Evolutionary conservation across 2,113 vertebrate genomes (phyloP), one percentile per base, ranked within the genome.

Genomic region (Rhombomys opimus): DNA sequence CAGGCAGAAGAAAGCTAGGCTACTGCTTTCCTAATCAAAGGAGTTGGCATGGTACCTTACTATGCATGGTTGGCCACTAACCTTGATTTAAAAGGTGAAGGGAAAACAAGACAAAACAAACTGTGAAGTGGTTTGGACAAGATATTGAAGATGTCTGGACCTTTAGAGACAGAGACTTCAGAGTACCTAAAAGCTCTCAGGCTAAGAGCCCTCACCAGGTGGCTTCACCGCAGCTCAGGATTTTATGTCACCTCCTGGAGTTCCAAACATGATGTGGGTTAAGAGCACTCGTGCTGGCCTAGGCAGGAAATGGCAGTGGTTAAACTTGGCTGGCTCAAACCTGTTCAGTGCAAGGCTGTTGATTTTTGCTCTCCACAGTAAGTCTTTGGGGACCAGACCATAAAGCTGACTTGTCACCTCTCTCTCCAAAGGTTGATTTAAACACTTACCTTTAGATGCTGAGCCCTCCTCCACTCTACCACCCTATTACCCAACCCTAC

Each of bases 11-110:
- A 97, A 98, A 98, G 81, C n/a, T 87, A 89, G 96, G 89, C 89
- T 96, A 86, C 96, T 98, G 94, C 97, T 98, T 98, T 96, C 97
- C 95, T 94, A 90, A 94, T 97, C 97, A 94, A 95, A 75, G 59
- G 75, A 95, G 59, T 98, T 97, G 96, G 98, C 97, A 94, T 23
- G 61, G 94, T 91, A 80, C 90, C 95, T 91, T 89, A 68, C 97
- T 96, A 97, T 97, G 97, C 97, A 84, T 23, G 88, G 96, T 96
- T 97, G 97, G 32, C 96, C 92, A 72, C 96, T 94, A 96, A 81
- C 94, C 90, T 76, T 97, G 85, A 94, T 93, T 98, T 97, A 98
- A 98, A 98, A 97, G 81, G 91, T 97, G 96, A 96, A 94, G 81
- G 61, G 46, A 87, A 50, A 63, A 65, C 0, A 72, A 25, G 65